Evolutionary conservation across 2,888 invertebrate species (phyloP), one percentile per base, ranked within the genome.

Genomic region (Epinotia demarniana): DNA sequence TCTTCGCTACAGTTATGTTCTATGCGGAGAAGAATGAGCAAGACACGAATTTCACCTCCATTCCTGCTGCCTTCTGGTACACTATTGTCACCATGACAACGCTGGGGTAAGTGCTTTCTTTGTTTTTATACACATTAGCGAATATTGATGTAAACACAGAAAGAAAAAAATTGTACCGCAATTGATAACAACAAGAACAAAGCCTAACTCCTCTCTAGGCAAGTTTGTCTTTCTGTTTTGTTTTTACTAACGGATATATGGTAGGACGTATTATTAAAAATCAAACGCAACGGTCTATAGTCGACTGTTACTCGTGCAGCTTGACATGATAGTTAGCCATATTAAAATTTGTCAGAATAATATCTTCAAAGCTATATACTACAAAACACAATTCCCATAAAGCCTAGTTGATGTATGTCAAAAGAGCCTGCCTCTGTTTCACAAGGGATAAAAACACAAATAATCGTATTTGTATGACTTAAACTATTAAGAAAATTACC

Each of bases 21-120:
- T 99, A 99, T 95, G 99, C 99, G 70, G 99, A 99, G 95, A 99
- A 99, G 95, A 99, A 99, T 91, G 99, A 99, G 81, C 97, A 97
- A 85, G 97, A 97, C 84, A 99, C 99, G 73, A 98, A 98, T 92
- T 99, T 99, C 95, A 99, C 99, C 79, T 99, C 99, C 90, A 99
- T 99, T 95, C 99, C 99, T 77, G 99, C 99, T 73, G 99, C 99
- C 82, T 99, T 99, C 94, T 99, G 99, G 99, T 99, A 99, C 95
- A 99, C 99, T 88, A 99, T 99, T 88, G 99, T 99, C 88, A 99
- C 99, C 82, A 99, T 99, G 99, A 99, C 99, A 77, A 99, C 99
- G 68, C 94, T 99, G 81, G 99, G 99, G 99, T 99, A 93, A 98
- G 98, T 97, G 9, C 53, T 62, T 62, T 71, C 57, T 79, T 77